Evolutionary conservation across 2,797 vertebrate species (phyloP).

Genomic region (Poeciliopsis paucimaculata): DNA sequence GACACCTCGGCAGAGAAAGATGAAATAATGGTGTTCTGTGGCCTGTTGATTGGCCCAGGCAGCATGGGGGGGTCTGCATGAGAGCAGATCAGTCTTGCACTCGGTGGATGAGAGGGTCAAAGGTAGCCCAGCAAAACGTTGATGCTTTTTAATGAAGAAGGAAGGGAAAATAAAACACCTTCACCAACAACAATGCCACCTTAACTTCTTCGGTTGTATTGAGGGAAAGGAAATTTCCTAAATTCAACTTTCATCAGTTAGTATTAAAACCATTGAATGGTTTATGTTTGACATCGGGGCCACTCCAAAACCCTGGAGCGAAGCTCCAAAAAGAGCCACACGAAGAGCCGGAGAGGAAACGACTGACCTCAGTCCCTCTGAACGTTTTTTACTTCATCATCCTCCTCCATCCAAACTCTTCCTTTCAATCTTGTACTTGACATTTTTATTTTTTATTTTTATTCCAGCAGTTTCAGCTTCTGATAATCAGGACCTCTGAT

Average conservation of each 20-base stretch:
- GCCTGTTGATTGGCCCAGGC: slow-evolving; percentile 63
- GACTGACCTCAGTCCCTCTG: too few species aligned
- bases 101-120: slow-evolving; percentile 58
- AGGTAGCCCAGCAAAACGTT: slow-evolving; percentile 43
- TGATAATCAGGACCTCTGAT: too few species aligned
- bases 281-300: too few species aligned
- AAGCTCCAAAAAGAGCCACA: too few species aligned
- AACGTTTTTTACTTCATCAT: too few species aligned
- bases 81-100: slow-evolving; percentile 52
- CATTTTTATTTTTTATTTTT: too few species aligned
- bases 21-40: slow-evolving; percentile 64
- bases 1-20: slow-evolving; percentile 43
- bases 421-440: too few species aligned
- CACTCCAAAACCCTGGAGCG: too few species aligned
- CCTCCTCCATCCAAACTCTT: too few species aligned
- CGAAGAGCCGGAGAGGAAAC: too few species aligned
- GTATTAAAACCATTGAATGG: background rate
- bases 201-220: background rate
- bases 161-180: slow-evolving; percentile 34
- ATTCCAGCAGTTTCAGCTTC: too few species aligned
- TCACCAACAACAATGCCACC: background rate
- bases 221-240: background rate
- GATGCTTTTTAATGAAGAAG: slow-evolving; percentile 47
- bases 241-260: background rate
- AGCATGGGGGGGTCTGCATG: slow-evolving; percentile 38